Evolutionary conservation across 1,140 invertebrate genomes (phyloP).

Genomic region (Diorhabda carinulata): DNA sequence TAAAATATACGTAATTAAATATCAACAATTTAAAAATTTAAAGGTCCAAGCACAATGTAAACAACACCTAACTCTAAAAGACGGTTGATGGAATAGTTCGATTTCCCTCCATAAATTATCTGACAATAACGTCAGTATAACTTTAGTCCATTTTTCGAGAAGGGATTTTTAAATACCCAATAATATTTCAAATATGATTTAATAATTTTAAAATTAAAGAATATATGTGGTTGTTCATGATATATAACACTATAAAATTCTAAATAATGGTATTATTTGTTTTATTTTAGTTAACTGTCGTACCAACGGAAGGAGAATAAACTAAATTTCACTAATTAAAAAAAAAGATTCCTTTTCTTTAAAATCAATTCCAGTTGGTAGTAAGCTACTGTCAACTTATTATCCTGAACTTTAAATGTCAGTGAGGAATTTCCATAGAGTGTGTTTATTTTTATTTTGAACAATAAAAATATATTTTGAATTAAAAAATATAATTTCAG

Average conservation of each 20-base stretch:
- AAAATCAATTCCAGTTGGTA: no score
- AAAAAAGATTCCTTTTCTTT: no score
- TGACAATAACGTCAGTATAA: not conserved
- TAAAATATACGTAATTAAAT: constrained; percentile 22
- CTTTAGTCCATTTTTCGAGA: no score
- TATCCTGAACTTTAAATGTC: not conserved
- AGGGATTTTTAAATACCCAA: no score
- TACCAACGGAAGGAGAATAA: no score
- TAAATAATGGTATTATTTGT: no score
- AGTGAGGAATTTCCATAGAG: not conserved
- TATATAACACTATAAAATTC: no score
- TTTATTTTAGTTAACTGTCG: no score
- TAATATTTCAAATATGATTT: no score
- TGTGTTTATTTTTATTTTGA: constrained; percentile 3
- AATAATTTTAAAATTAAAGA: no score
- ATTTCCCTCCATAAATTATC: constrained; percentile 33
- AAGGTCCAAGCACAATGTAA: constrained; percentile 13
- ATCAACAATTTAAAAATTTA: constrained; percentile 34
- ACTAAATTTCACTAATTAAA: no score
- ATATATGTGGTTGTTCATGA: no score
- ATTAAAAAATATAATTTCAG: not conserved
- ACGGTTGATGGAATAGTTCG: constrained; percentile 19
- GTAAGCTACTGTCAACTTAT: not conserved
- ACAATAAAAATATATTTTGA: constrained; percentile 1
- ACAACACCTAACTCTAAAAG: not conserved